Evolutionary conservation across 2,888 invertebrate genomes (phyloP), one percentile per base, ranked within the genome.

Genomic region (Tachina grossa): DNA sequence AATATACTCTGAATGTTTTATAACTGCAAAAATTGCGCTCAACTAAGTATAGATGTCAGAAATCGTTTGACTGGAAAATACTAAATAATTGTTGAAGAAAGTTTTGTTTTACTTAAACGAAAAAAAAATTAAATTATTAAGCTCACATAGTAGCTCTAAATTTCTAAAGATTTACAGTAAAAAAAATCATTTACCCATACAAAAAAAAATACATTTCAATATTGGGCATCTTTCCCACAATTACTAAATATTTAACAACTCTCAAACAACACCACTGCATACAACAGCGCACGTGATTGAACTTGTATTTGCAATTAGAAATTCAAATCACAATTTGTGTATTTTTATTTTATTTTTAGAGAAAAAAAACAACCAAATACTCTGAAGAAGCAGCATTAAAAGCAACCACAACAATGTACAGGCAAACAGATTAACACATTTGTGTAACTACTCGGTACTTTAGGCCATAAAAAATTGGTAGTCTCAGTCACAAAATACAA

Each of bases 281-380:
- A 49, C 14, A 61, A 16, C 53, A 84, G 74, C 87, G 87, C 87
- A 87, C 87, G 87, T 87, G 87, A 87, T 87, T 85, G 74, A 83
- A 84, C 83, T 85, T 87, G 86, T 81, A 61, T 83, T 86, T 83
- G 84, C 86, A 85, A 85, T 87, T 87, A 86, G 77, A 87, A 86
- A 86, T 86, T 80, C 87, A 79, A 80, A 83, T 87, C 87, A 87
- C 87, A 87, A 77, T 69, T 74, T 82, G 65, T 83, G 45, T 80
- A 76, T 76, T 76, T 83, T 76, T 71, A 71, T 61, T 10, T 53
- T 16, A 14, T 43, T 53, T 14, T 63, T 19, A 51, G 11, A 65
- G 61, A 78, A 10, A 53, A 77, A 71, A 77, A 71, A 61, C 72
- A 77, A 68, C 10, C 31, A 31, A 31, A 49, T 72, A 77, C 76